Evolutionary conservation across 64 coral and sea anemone species (phyloP).

Genomic region (Dendrophyllia cribrosa): DNA sequence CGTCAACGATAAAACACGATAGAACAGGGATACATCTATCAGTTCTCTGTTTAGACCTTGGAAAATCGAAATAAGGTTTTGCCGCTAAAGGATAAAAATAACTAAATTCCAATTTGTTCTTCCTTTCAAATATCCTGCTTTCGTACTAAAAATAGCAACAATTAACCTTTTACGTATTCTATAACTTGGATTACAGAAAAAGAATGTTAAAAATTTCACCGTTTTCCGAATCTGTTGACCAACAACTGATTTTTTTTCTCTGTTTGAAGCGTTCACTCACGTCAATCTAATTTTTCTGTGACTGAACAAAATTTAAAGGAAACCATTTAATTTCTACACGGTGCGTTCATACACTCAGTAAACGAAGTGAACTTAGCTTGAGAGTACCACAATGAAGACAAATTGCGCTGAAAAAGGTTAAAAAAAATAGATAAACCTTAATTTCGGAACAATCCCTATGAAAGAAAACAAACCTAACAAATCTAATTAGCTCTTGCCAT

Average conservation of each 20-base stretch:
- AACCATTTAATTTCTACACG: not conserved
- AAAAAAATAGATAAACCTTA: not conserved
- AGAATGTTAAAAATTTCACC: slow-evolving; percentile 16
- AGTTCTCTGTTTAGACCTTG: not conserved
- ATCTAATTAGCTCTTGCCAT: not conserved
- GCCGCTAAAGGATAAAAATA: not conserved
- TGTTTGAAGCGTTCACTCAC: not conserved
- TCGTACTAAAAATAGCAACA: slow-evolving; percentile 29
- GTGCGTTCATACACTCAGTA: not conserved
- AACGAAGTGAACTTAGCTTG: not conserved
- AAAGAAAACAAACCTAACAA: not conserved
- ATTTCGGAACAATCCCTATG: not conserved
- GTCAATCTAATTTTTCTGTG: not conserved
- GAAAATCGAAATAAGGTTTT: not conserved
- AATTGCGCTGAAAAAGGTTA: not conserved
- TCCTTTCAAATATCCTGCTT: slow-evolving; percentile 1
- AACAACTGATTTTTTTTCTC: not conserved
- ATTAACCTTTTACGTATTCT: not conserved
- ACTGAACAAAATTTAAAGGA: not conserved
- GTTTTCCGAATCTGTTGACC: slow-evolving; percentile 10
- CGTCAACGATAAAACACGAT: not conserved
- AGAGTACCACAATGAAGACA: not conserved
- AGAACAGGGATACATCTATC: not conserved
- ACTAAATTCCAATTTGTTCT: not conserved
- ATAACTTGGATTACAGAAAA: slow-evolving; percentile 17